Percentiles rank a stretch among this genome's conserved stretches.
Evolutionary conservation across 2,113 vertebrate genomes (phyloP).

Genomic region (Xiphias gladius): DNA sequence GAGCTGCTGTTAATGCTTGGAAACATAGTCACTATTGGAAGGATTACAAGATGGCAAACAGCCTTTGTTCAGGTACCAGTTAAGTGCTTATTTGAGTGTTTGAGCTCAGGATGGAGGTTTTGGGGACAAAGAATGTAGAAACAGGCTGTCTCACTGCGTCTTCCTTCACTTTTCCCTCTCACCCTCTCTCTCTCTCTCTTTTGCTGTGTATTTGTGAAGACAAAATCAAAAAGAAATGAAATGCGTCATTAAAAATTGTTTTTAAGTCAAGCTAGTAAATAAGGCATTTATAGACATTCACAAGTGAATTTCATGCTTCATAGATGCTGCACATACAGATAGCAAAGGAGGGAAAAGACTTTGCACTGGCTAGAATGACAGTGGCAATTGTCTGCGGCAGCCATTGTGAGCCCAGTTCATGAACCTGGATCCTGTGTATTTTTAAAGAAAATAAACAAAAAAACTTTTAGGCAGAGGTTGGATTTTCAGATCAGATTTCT

Average conservation of each 20-base stretch:
- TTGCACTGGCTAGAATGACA: too few species aligned
- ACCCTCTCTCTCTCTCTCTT: too few species aligned
- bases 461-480: background rate
- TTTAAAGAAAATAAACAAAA: too few species aligned
- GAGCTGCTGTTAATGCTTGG: slow-evolving; percentile 17
- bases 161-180: too few species aligned
- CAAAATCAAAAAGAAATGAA: background rate
- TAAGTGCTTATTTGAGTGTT: slow-evolving; percentile 5
- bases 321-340: background rate
- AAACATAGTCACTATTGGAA: slow-evolving; percentile 11
- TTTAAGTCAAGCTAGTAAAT: background rate
- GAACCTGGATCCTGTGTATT: too few species aligned
- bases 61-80: slow-evolving; percentile 41
- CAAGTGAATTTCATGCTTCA: background rate
- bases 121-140: too few species aligned
- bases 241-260: background rate
- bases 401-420: too few species aligned
- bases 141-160: too few species aligned
- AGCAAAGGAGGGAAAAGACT: background rate
- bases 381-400: background rate
- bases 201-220: background rate
- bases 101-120: background rate
- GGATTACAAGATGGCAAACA: slow-evolving; percentile 37
- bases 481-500: too few species aligned
- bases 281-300: background rate